Evolutionary conservation across 1,140 invertebrate genomes (phyloP), one percentile per base, ranked within the genome.

Genomic region (Drosophila insularis): DNA sequence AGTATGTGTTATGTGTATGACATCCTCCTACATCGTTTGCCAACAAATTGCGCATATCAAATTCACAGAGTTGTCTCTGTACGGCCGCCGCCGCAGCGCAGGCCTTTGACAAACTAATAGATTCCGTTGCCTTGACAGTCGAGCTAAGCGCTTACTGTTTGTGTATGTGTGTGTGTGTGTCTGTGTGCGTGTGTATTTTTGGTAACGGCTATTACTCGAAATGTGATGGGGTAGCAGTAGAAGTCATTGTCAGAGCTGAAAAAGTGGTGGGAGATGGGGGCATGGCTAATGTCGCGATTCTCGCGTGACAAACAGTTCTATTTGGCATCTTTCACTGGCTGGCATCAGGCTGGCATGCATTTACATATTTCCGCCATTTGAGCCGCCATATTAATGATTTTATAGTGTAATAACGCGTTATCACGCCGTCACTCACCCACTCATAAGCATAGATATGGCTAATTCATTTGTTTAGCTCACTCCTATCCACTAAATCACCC

Each of bases 1-100:
- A 56, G 40, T 40, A 64, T 43, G 27, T 39, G 23, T 21, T 53
- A 37, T 43, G 19, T 50, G 43, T 21, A 50, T 50, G 43, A 50
- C 43, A 50, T 50, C 43, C 40, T 46, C 58, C 37, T 53, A 71
- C 65, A 62, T 87, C 82, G 82, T 80, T 82, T 80, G 72, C 67
- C 65, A 87, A 89, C 80, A 89, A 89, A 89, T 89, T 89, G 84
- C 84, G 85, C 84, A 89, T 89, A 89, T 89, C 84, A 89, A 89
- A 89, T 89, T 89, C 89, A 84, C 84, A 68, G 71, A 89, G 84
- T 82, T 87, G 84, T 89, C 84, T 72, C 64, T 50, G 43, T 58
- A 31, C 21, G 62, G 50, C 31, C 35, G 31, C 13, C 14, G n/a
- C n/a, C n/a, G 8, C 17, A 50, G 43, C 17, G 6, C 21, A 63